phyloP scores from a whole-genome alignment of 30 jellyfish, hydroid and myxozoan genomes.

The Aurelia sp. region DNA sequence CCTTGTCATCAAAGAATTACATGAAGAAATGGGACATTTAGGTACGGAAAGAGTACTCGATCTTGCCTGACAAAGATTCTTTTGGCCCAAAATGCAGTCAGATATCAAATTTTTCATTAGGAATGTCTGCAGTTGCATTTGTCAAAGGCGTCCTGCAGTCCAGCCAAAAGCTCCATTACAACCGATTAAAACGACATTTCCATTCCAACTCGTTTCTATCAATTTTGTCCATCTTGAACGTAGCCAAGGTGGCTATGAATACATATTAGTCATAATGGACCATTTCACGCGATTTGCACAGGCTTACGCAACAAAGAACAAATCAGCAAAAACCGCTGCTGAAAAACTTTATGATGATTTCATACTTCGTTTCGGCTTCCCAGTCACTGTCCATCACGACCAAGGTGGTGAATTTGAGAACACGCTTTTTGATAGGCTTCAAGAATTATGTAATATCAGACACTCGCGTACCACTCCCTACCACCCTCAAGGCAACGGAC shows the following conservation, averaged over 20 bases:
- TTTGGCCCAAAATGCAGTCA: slow-evolving; percentile 43
- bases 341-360: slow-evolving; percentile 28
- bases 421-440: slow-evolving; percentile 6
- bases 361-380: slow-evolving; percentile 39
- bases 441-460: slow-evolving; percentile 7
- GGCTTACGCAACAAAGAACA: slow-evolving; percentile 60
- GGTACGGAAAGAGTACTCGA: slow-evolving; percentile 37
- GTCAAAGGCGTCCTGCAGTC: slow-evolving; percentile 6
- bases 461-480: slow-evolving; percentile 40
- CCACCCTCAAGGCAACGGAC: slow-evolving; percentile 46
- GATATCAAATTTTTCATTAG: slow-evolving; percentile 19
- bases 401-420: slow-evolving; percentile 57
- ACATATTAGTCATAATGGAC: slow-evolving; percentile 5
- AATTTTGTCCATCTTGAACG: slow-evolving; percentile 35
- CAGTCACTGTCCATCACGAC: slow-evolving; percentile 31
- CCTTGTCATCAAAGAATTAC: neutral
- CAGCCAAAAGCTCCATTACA: slow-evolving; percentile 12
- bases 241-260: slow-evolving; percentile 43
- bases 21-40: slow-evolving; percentile 38
- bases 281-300: neutral
- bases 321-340: slow-evolving; percentile 57
- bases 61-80: slow-evolving; percentile 24
- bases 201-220: slow-evolving; percentile 30
- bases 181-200: slow-evolving; percentile 7
- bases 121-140: neutral